Evolutionary conservation across 1,140 invertebrate species (phyloP), one percentile per base, ranked within the genome.

Genomic region (Drosophila micromelanica): DNA sequence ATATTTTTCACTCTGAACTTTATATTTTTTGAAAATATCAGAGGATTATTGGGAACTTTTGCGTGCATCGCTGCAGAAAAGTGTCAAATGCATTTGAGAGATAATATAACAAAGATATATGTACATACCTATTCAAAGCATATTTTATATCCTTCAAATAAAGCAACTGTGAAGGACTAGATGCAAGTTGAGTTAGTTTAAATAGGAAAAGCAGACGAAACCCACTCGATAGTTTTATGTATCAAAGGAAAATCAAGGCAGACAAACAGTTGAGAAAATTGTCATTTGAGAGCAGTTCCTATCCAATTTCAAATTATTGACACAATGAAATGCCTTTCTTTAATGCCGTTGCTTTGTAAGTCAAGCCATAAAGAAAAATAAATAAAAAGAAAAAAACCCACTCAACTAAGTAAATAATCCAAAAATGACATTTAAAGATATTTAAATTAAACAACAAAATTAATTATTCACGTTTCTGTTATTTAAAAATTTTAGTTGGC

Each of bases 251-350:
- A 45, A 9, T 23, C 17, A 17, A 20, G 30, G 12, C 43, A 32
- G 13, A 35, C 7, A 20, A 5, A 27, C 27, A 27, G 27, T 27
- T 27, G 12, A 15, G 17, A 35, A 27, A 8, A 3, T 13, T 13
- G 37, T 13, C 51, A 43, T 17, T 57, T 38, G 20, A 27, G 49
- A 56, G 32, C 77, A 65, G 45, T 65, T 73, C 48, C 68, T 77
- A 81, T 73, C 78, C 68, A 64, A 81, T 80, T 77, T 77, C 43
- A 45, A 54, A 69, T 70, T 80, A 77, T 80, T 80, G 78, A 80
- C 62, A 76, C 73, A 73, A 60, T 76, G 61, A 68, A 80, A 68
- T 46, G 61, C 73, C 69, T 62, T 80, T 37, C n/a, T n/a, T n/a
- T n/a, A n/a, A n/a, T n/a, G n/a, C n/a, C n/a, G n/a, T 13, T 32